A percentile compares a stretch with the other conserved stretches of the same genome.
phyloP scores from a whole-genome alignment of 1,140 invertebrate species.

The Mercenaria mercenaria region DNA sequence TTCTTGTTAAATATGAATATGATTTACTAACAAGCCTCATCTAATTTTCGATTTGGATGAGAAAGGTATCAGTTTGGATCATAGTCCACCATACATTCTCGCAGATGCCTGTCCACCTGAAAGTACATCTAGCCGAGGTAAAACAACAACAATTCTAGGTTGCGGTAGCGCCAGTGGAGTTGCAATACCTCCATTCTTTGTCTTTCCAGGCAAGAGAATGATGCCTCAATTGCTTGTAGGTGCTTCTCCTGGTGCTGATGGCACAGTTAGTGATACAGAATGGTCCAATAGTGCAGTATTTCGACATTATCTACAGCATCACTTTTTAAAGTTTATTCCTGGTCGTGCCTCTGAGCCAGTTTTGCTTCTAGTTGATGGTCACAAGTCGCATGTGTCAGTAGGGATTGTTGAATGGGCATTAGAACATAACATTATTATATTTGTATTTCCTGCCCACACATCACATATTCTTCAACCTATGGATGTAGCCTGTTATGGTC shows the following conservation, averaged over 20 bases:
- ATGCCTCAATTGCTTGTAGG: not conserved
- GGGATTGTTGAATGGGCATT: not conserved
- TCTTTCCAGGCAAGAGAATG: conserved; percentile 52
- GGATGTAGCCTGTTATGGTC: conserved; percentile 30
- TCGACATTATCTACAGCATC: too few species aligned
- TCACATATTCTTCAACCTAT: conserved; percentile 3
- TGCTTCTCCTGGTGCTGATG: conserved; percentile 29
- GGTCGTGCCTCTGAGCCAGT: too few species aligned
- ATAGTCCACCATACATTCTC: conserved; percentile 37
- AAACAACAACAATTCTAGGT: too few species aligned
- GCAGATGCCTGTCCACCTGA: not conserved
- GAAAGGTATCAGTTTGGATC: conserved; percentile 57
- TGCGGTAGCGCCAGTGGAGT: too few species aligned
- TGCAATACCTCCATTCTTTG: too few species aligned
- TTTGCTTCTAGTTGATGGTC: conserved; percentile 41
- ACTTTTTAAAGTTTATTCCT: too few species aligned
- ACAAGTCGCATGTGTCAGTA: conserved; percentile 5
- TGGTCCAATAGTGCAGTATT: too few species aligned
- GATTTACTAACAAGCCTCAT: conserved; percentile 73
- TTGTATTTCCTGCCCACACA: conserved; percentile 23
- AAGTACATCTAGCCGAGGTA: too few species aligned
- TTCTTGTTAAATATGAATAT: conserved; percentile 26
- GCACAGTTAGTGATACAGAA: conserved; percentile 24
- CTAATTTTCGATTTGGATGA: conserved; percentile 51
- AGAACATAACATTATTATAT: conserved; percentile 29